Percentiles rank a stretch among this genome's conserved stretches.
Conservation (phyloP, 37 sponge, comb jelly and placozoan genomes). For the Haliclona indistincta region DNA sequence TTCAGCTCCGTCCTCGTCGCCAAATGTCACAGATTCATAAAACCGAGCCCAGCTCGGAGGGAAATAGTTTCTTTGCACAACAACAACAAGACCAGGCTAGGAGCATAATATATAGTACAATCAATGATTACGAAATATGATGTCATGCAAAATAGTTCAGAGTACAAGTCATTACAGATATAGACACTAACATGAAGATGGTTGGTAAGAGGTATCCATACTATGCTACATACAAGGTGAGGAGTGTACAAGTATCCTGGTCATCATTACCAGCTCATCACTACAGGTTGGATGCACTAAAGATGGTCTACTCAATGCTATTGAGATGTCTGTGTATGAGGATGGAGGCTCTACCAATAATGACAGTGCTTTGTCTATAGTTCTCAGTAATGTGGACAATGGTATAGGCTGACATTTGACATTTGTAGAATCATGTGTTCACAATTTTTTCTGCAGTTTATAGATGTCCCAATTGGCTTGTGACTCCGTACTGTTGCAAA, state of each 20-base stretch:
- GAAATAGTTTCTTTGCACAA: too few species aligned
- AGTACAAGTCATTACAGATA: too few species aligned
- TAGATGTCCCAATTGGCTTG: conserved; percentile 51
- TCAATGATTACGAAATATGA: too few species aligned
- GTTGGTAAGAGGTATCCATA: conserved; percentile 76
- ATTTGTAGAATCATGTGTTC: neutral
- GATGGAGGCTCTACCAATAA: conserved; percentile 56
- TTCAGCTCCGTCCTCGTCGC: too few species aligned
- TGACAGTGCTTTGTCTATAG: conserved; percentile 11
- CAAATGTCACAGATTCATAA: too few species aligned
- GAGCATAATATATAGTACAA: too few species aligned
- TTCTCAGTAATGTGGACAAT: conserved; percentile 38
- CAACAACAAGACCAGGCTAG: too few species aligned
- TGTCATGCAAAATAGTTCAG: too few species aligned
- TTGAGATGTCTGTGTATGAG: conserved; percentile 52
- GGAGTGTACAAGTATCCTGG: neutral
- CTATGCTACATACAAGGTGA: conserved; percentile 56
- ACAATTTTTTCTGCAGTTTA: neutral
- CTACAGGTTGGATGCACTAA: conserved; percentile 68
- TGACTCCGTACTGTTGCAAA: conserved; percentile 47
- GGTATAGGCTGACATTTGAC: conserved; percentile 12
- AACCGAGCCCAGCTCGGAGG: too few species aligned
- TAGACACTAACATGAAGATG: conserved; percentile 85
- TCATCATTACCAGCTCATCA: neutral
- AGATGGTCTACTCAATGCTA: conserved; percentile 63